Percentiles rank a stretch among this genome's conserved stretches.
These are phyloP conservation scores for Alcis repandata DNA, from an alignment of 2,888 invertebrate genomes.

Conservation along the genomic window DNA sequence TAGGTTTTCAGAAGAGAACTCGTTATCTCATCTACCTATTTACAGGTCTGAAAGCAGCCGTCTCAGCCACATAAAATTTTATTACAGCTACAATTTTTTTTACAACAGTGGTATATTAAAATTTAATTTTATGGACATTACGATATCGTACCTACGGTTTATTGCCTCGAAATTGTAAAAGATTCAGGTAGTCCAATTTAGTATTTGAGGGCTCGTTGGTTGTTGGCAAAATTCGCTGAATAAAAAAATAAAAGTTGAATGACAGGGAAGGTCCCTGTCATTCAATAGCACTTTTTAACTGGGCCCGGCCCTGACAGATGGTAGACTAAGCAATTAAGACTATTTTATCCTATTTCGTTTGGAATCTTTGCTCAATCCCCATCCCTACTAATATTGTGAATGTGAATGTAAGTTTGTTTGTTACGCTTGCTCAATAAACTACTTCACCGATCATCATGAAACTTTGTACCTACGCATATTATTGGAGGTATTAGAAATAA, in stretches of 20 bases:
- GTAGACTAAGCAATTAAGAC: not conserved
- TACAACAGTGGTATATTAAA: constrained; percentile 23
- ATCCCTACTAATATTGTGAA: too few relatives aligned
- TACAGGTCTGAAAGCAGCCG: constrained; percentile 18
- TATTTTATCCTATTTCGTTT: not conserved
- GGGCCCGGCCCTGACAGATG: not conserved
- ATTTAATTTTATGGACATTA: constrained; percentile 23
- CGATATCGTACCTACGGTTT: constrained; percentile 7
- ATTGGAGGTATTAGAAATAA: too few relatives aligned
- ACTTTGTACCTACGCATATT: too few relatives aligned
- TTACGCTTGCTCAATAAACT: too few relatives aligned
- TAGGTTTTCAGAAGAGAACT: constrained; percentile 45
- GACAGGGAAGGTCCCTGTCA: not conserved
- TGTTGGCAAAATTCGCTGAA: not conserved
- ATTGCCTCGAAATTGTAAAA: constrained; percentile 7
- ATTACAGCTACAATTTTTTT: constrained; percentile 29
- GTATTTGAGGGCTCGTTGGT: constrained; percentile 1
- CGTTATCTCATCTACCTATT: constrained; percentile 37
- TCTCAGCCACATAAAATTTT: constrained; percentile 28
- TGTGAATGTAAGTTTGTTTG: too few relatives aligned
- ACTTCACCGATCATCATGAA: too few relatives aligned
- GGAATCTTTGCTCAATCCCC: not conserved
- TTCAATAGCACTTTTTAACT: constrained; percentile 3
- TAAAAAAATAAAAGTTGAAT: not conserved
- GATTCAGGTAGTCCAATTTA: constrained; percentile 13